Conservation (phyloP, 2,113 vertebrate species). For the Vidua macroura region DNA sequence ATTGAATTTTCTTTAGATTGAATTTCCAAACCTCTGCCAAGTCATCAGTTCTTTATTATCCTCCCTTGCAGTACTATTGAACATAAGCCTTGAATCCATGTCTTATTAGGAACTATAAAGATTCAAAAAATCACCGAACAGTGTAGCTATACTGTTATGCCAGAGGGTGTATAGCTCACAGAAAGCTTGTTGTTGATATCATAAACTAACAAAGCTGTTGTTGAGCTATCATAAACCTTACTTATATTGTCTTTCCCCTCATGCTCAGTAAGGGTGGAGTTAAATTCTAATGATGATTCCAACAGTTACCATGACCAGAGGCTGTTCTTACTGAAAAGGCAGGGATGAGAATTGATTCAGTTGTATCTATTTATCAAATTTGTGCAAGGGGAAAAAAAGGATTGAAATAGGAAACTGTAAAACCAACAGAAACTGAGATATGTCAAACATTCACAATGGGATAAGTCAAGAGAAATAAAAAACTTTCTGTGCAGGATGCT, state of each 20-base stretch:
- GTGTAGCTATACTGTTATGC: background rate
- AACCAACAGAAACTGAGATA: background rate
- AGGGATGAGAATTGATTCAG: background rate
- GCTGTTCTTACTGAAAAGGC: background rate
- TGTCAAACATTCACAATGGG: background rate
- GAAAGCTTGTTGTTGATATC: background rate
- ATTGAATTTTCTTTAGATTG: conserved; percentile 6
- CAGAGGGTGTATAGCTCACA: background rate
- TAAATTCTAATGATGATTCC: background rate
- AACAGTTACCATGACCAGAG: background rate
- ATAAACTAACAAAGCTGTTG: background rate
- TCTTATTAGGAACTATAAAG: conserved; percentile 30
- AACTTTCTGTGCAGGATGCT: background rate
- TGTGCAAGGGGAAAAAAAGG: background rate
- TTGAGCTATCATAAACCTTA: background rate
- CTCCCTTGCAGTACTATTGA: background rate
- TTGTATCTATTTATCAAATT: background rate
- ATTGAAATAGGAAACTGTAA: background rate
- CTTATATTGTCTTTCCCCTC: background rate
- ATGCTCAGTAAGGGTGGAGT: background rate
- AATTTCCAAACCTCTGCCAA: conserved; percentile 23
- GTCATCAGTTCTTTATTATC: conserved; percentile 36
- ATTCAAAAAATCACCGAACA: conserved; percentile 14
- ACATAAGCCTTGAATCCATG: conserved; percentile 24
- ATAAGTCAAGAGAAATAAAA: background rate